Evolutionary conservation across 2,888 invertebrate species (phyloP).

Genomic region (Tineola bisselliella): DNA sequence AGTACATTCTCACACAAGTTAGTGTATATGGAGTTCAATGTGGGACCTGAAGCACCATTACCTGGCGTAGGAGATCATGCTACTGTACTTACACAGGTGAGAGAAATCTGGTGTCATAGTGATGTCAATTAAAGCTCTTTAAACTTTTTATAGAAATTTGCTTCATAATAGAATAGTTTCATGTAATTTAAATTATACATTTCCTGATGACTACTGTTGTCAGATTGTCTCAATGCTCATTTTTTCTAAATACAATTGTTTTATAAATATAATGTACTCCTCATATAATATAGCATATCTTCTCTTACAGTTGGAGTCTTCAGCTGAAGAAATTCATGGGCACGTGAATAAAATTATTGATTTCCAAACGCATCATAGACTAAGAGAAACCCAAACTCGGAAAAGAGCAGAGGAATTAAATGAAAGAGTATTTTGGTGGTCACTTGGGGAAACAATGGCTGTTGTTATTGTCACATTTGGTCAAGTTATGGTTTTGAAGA

Average conservation of each 20-base stretch:
- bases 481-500: slow-evolving; percentile 91
- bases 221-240: no score
- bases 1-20: slow-evolving; percentile 98
- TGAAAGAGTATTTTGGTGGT: slow-evolving; percentile 94
- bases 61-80: slow-evolving; percentile 89
- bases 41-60: slow-evolving; percentile 87
- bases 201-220: no score
- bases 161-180: no score
- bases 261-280: no score
- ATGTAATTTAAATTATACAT: no score
- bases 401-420: slow-evolving; percentile 97
- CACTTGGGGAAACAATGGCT: slow-evolving; percentile 85
- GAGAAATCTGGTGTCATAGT: neutral
- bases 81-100: slow-evolving; percentile 91
- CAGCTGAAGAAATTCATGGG: slow-evolving; percentile 90
- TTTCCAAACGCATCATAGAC: slow-evolving; percentile 95
- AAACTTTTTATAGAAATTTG: no score
- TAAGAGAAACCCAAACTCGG: slow-evolving; percentile 93
- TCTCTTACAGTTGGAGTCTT: slow-evolving; percentile 85
- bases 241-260: no score
- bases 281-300: no score
- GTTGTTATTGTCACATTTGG: slow-evolving; percentile 87
- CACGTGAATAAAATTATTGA: slow-evolving; percentile 89
- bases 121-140: neutral
- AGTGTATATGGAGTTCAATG: slow-evolving; percentile 98